A percentile compares a stretch with the other conserved stretches of the same genome.
Evolutionary conservation across 2,888 invertebrate genomes (phyloP).

Genomic region (Itoplectis maculator): DNA sequence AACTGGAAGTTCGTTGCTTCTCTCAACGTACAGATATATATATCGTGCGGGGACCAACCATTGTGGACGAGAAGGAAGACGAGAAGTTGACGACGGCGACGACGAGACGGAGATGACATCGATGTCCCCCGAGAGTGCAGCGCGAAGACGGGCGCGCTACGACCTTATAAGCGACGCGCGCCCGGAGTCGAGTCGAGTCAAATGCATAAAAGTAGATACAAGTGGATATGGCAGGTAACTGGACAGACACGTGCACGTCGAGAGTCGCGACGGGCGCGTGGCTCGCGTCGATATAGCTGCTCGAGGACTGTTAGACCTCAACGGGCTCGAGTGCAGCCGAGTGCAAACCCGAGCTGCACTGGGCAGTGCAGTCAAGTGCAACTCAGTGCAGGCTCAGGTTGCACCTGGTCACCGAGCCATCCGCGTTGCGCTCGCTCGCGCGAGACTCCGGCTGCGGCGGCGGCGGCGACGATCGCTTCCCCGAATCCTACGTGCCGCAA

Average conservation of each 20-base stretch:
- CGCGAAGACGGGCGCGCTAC: conserved; percentile 34
- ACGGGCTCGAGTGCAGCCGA: not conserved
- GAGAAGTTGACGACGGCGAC: conserved; percentile 29
- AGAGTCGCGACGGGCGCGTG: conserved; percentile 49
- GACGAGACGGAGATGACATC: not conserved
- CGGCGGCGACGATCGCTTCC: conserved; percentile 60
- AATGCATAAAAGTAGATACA: conserved; percentile 74
- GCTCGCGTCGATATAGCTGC: conserved; percentile 54
- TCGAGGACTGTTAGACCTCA: conserved; percentile 32
- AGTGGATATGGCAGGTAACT: conserved; percentile 75
- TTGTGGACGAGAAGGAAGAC: conserved; percentile 44
- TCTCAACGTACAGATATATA: conserved; percentile 47
- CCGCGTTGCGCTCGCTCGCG: conserved; percentile 47
- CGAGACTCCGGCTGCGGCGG: conserved; percentile 30
- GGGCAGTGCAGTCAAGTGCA: too few relatives aligned
- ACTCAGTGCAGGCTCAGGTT: conserved; percentile 43
- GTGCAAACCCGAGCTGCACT: conserved; percentile 54
- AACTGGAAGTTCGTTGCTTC: conserved; percentile 47
- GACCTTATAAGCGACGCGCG: conserved; percentile 63
- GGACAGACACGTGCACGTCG: conserved; percentile 72
- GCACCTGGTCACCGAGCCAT: conserved; percentile 62
- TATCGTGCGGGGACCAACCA: too few relatives aligned
- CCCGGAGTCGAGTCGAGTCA: conserved; percentile 69
- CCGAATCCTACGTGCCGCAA: conserved; percentile 68
- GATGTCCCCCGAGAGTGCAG: conserved; percentile 48